Evolutionary conservation across 2,797 vertebrate species (phyloP).

Genomic region (Coranthus polyacanthus): DNA sequence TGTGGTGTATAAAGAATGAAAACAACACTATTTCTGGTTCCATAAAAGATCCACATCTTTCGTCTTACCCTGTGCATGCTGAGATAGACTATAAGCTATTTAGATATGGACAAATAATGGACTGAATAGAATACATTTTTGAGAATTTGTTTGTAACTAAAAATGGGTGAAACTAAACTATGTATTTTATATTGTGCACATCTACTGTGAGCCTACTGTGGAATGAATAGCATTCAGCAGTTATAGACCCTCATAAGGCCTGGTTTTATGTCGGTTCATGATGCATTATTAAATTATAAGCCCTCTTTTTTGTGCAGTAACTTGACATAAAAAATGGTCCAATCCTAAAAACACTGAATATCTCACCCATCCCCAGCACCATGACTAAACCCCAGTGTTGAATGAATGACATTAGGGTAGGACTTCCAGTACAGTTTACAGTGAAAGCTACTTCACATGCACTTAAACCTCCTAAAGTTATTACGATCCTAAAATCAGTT

Average conservation of each 20-base stretch:
- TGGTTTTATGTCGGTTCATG: neutral
- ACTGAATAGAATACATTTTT: conserved; percentile 1
- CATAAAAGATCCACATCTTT: conserved; percentile 45
- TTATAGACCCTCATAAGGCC: too few relatives aligned
- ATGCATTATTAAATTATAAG: too few relatives aligned
- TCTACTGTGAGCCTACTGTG: conserved; percentile 3
- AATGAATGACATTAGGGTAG: too few relatives aligned
- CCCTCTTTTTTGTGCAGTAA: too few relatives aligned
- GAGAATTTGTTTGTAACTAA: conserved; percentile 8
- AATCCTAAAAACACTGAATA: too few relatives aligned
- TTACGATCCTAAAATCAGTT: too few relatives aligned
- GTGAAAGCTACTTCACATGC: too few relatives aligned
- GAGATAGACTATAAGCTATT: neutral
- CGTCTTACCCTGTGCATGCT: neutral
- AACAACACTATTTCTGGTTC: conserved; percentile 53
- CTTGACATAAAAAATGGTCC: too few relatives aligned
- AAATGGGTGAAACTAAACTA: conserved; percentile 7
- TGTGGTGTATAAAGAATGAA: conserved; percentile 51
- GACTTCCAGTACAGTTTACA: too few relatives aligned
- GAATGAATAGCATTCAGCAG: neutral
- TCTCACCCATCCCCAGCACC: too few relatives aligned
- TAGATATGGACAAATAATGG: neutral
- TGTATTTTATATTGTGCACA: neutral
- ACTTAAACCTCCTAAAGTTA: too few relatives aligned
- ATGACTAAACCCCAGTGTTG: too few relatives aligned